Conservation (phyloP, 2,113 vertebrate species). For the Ammospiza nelsoni region DNA sequence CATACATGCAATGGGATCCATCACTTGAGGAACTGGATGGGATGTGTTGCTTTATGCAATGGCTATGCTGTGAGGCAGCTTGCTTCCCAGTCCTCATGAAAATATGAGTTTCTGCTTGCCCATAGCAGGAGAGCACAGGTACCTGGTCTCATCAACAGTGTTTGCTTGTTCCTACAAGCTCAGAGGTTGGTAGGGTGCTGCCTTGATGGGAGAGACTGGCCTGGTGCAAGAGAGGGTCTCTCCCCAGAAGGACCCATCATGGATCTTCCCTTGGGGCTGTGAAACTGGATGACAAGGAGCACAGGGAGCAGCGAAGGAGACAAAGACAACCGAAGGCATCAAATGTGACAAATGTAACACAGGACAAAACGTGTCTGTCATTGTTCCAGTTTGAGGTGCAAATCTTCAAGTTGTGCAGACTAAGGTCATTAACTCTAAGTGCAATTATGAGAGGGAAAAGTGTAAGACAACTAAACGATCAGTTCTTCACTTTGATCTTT, state of each 20-base stretch:
- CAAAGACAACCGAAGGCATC: not conserved
- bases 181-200: not conserved
- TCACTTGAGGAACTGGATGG: not conserved
- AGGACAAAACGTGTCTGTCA: not conserved
- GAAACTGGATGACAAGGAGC: not conserved
- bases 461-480: not conserved
- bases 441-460: not conserved
- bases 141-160: not conserved
- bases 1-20: accelerated
- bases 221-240: not conserved
- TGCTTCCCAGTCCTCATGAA: not conserved
- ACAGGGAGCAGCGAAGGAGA: not conserved
- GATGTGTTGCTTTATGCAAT: not conserved
- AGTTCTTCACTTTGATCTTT: not conserved
- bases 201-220: not conserved
- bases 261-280: not conserved
- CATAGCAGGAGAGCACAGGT: not conserved
- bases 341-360: not conserved
- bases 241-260: not conserved
- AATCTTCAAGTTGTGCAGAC: not conserved
- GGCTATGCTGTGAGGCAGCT: not conserved
- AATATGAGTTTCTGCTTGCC: not conserved
- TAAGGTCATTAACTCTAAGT: not conserved
- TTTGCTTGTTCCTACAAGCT: not conserved
- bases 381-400: not conserved